Evolutionary conservation across 1,140 invertebrate genomes (phyloP), one percentile per base, ranked within the genome.

Genomic region (Sipha flava): DNA sequence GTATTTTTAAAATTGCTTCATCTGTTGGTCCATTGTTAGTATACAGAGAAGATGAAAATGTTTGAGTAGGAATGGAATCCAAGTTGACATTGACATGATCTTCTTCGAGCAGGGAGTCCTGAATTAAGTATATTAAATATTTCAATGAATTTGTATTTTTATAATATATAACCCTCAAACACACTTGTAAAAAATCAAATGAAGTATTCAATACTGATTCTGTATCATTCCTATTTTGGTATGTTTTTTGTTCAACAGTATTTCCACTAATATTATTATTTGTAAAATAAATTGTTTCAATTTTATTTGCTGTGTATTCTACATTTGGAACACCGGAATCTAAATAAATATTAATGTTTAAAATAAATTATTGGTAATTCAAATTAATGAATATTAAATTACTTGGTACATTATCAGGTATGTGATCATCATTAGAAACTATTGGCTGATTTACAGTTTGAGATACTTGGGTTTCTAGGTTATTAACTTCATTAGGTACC

Each of bases 261-360:
- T 59, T 43, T 37, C 7, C 34, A 59, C 6, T 14, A 40, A 77
- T 26, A 57, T 29, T 77, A n/a, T 77, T 54, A 77, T 77, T 77
- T 34, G 73, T 77, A 59, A 77, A 77, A 57, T 77, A 77, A 26
- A 77, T 77, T 40, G 73, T 77, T 40, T 59, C 73, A 2, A 77
- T 77, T 59, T 77, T 77, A 43, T 77, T 43, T 26, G 31, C 14
- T 43, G 7, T 18, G 6, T 16, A 43, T 1, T 57, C 73, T 57
- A 26, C 21, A 16, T 34, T 57, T 37, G 72, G 49, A 75, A 12
- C 23, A 18, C n/a, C 37, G 6, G 49, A 54, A 37, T 57, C 49
- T 75, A 40, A 23, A 73, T 40, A 47, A 52, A 52, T 52, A 73
- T 21, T 34, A 6, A 7, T 37, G 3, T 0, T 26, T 37, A 73